Base-by-base conservation (phyloP, 1,140 invertebrate genomes). In the Ptiloglossa arizonensis region DNA sequence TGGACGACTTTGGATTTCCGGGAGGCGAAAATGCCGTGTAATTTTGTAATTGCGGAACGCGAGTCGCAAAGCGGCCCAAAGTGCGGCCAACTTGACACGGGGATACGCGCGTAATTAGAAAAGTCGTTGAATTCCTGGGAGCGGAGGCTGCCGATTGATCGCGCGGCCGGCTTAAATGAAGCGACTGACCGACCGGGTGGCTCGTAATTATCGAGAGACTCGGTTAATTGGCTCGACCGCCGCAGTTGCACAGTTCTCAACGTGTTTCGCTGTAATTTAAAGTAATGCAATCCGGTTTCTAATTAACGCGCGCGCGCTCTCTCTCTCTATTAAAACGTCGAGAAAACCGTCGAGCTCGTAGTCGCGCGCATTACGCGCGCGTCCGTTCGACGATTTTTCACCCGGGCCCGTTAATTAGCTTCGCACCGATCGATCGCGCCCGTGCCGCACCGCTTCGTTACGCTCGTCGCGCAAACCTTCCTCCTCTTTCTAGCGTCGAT, bases 211-310 rank as follows among this genome's bases (percentile, higher is more conserved):
- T 76, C 77, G 48, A 48, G 82, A 84, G 71, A 80, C 60, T 62
- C 77, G 63, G 70, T 64, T 84, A 84, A 84, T 84, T 84, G 81
- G 82, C 77, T 67, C 71, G 74, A 79, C 75, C 82, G 46, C 63
- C 44, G 54, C 48, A n/a, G 29, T 73, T 44, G 59, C 54, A 35
- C 59, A 46, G 67, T 79, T 67, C 75, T 79, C 64, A 59, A 64
- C 69, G 79, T 44, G 62, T 78, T 56, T 60, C 46, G 66, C 68
- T 67, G 69, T 74, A 82, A 83, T 83, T 79, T 82, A 70, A 83
- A 83, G 64, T 82, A 83, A 82, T 64, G 59, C 64, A 64, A 82
- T 79, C 75, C 63, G 54, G 74, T 82, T 79, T 59, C 74, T 82
- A 82, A 83, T 82, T 72, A 83, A 64, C 69, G 41, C 19, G 29